phyloP scores from a whole-genome alignment of 1,140 invertebrate species.

The Sitobion miscanthi region DNA sequence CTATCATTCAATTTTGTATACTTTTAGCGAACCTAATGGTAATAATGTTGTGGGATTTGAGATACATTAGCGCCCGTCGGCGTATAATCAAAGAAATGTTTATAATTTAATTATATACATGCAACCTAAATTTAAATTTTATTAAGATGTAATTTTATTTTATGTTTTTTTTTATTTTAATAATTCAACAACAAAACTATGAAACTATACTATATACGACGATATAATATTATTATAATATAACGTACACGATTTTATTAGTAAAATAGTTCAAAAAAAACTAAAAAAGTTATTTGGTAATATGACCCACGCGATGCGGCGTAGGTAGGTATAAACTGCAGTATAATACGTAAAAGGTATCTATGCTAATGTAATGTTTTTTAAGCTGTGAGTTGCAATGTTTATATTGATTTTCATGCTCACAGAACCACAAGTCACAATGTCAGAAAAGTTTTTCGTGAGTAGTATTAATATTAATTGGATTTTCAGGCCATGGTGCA shows the following conservation, averaged over 20 bases:
- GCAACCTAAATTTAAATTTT: conserved; percentile 2
- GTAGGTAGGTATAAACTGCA: too few species aligned
- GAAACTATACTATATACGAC: background rate
- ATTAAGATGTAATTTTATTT: conserved; percentile 13
- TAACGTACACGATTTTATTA: background rate
- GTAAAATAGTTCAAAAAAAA: background rate
- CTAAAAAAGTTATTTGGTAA: background rate
- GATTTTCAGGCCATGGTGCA: background rate
- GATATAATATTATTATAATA: background rate
- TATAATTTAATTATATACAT: background rate
- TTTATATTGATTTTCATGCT: background rate
- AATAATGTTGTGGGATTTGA: background rate
- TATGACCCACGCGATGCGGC: background rate
- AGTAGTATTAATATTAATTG: background rate
- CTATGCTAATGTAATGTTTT: conserved; percentile 2
- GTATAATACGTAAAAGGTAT: background rate
- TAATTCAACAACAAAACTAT: background rate
- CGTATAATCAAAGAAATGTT: conserved; percentile 24
- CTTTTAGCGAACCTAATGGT: background rate
- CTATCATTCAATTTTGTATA: conserved; percentile 12
- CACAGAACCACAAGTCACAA: background rate
- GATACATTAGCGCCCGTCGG: background rate
- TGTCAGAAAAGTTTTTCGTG: background rate
- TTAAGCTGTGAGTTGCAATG: background rate
- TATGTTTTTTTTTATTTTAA: background rate